These are phyloP conservation scores for Cinclus mexicanus DNA, from an alignment of 2,113 vertebrate species.

Conservation along the genomic window DNA sequence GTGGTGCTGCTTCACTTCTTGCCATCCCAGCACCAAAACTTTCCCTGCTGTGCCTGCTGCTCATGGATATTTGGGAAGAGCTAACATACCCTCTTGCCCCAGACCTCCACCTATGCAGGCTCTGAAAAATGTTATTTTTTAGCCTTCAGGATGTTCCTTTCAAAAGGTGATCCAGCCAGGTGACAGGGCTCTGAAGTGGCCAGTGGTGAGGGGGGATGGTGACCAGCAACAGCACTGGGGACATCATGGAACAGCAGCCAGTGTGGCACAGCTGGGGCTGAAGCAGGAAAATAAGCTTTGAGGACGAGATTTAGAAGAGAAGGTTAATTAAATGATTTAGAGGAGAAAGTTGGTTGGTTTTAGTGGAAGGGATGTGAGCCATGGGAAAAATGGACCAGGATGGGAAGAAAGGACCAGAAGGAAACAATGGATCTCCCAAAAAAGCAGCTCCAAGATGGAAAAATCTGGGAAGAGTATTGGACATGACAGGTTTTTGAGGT, in stretches of 20 bases:
- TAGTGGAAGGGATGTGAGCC: neutral
- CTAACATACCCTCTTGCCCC: neutral
- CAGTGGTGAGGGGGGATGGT: neutral
- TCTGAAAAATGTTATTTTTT: neutral
- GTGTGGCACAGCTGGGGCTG: neutral
- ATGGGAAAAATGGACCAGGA: neutral
- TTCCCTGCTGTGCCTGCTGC: neutral
- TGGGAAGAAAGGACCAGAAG: neutral
- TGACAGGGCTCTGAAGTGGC: neutral
- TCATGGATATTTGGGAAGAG: neutral
- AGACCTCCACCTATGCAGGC: neutral
- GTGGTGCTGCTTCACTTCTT: neutral
- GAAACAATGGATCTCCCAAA: neutral
- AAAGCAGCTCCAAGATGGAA: neutral
- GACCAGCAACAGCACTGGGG: neutral
- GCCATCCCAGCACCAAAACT: fast-evolving
- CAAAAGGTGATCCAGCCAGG: neutral
- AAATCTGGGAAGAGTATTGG: neutral
- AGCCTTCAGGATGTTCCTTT: neutral
- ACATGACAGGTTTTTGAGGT: neutral
- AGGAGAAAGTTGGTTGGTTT: neutral
- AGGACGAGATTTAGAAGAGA: neutral
- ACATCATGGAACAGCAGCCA: neutral
- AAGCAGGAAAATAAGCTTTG: neutral
- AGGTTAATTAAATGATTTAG: neutral